These are phyloP conservation scores for Pristionchus mayeri DNA, from an alignment of 2,888 invertebrate genomes.

Conservation along the genomic window DNA sequence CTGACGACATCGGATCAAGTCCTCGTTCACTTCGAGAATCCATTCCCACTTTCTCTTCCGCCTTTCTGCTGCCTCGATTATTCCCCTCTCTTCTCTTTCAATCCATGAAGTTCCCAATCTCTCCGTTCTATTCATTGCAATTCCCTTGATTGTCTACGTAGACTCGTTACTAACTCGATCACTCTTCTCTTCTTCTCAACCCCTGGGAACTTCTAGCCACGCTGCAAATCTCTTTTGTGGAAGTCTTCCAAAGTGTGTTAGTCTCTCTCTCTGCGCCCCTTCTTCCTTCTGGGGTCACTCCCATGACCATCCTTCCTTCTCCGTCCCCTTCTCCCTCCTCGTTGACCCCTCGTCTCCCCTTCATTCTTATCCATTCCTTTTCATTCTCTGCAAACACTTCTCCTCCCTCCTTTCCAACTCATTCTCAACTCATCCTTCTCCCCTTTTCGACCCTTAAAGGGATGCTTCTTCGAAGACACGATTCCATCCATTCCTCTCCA, in stretches of 20 bases:
- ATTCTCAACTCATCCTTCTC: constrained; percentile 3
- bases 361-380: constrained; percentile 25
- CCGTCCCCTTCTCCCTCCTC: background rate
- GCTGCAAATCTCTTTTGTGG: background rate
- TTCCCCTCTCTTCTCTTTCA: background rate
- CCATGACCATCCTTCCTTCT: background rate
- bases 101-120: no score
- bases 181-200: constrained; percentile 11
- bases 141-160: constrained; percentile 11
- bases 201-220: background rate
- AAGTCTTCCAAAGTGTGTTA: background rate
- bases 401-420: constrained; percentile 22
- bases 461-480: background rate
- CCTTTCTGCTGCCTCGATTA: background rate
- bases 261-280: background rate
- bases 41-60: background rate
- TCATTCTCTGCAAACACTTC: constrained; percentile 39
- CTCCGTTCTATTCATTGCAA: background rate
- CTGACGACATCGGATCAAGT: constrained; percentile 18
- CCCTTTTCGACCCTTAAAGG: constrained; percentile 2
- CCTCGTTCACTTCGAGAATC: background rate
- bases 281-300: background rate
- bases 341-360: background rate
- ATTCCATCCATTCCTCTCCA: background rate
- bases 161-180: background rate